Evolutionary conservation across 2,113 vertebrate genomes (phyloP).

Genomic region (Nesoenas mayeri): DNA sequence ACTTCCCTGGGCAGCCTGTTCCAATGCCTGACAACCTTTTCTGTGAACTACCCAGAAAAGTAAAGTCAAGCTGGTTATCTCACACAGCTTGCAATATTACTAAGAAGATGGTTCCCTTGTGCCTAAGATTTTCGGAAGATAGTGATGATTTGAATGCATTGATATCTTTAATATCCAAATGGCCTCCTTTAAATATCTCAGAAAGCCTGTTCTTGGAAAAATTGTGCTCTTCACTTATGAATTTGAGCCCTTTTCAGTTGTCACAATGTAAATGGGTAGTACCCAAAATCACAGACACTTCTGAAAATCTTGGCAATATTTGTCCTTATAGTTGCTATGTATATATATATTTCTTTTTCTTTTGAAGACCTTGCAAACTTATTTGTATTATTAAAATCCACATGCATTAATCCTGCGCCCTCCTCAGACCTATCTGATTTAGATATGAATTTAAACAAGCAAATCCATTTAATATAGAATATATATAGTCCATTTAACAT

Average conservation of each 20-base stretch:
- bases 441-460: not conserved
- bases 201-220: not conserved
- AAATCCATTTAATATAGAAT: not conserved
- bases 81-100: not conserved
- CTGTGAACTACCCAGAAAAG: not conserved
- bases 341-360: not conserved
- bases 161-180: not conserved
- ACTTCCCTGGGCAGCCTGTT: no score
- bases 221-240: not conserved
- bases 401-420: not conserved
- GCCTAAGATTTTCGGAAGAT: constrained; percentile 28
- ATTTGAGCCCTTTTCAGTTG: not conserved
- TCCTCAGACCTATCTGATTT: not conserved
- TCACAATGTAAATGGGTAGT: not conserved
- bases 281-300: not conserved
- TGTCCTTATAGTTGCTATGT: not conserved
- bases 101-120: not conserved
- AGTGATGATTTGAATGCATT: not conserved
- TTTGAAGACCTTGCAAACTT: not conserved
- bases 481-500: not conserved
- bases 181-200: not conserved
- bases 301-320: not conserved
- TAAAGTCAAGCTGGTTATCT: constrained; percentile 32
- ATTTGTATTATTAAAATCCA: not conserved
- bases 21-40: no score